Conservation (phyloP, 2,888 invertebrate species). For the Hartigia nigra region DNA sequence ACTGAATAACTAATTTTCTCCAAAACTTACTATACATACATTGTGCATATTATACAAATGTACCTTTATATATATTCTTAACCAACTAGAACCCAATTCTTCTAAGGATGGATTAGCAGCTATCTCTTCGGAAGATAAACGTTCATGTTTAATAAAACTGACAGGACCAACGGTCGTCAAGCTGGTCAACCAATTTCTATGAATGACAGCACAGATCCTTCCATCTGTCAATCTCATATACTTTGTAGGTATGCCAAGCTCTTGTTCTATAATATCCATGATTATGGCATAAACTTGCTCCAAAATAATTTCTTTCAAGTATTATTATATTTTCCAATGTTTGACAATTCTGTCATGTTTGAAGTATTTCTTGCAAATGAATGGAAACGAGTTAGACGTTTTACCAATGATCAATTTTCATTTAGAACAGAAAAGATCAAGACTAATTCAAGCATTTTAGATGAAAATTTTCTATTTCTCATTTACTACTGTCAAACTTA, state of each 20-base stretch:
- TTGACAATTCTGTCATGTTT: not conserved
- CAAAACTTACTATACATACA: not conserved
- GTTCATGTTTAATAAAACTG: constrained; percentile 65
- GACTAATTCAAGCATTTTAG: not conserved
- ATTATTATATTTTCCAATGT: not conserved
- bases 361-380: not conserved
- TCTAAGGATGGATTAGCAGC: constrained; percentile 68
- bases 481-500: not conserved
- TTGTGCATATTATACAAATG: constrained; percentile 5
- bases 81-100: constrained; percentile 65
- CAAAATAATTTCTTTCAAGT: not conserved
- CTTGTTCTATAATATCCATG: constrained; percentile 78
- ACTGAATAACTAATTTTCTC: not conserved
- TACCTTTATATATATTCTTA: constrained; percentile 65
- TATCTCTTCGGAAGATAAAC: constrained; percentile 66
- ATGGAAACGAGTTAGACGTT: not conserved
- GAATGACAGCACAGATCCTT: constrained; percentile 61
- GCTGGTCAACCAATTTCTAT: constrained; percentile 65
- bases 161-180: constrained; percentile 59
- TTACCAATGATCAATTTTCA: not conserved
- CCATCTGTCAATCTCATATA: constrained; percentile 55
- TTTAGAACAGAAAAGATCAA: not conserved
- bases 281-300: constrained; percentile 3
- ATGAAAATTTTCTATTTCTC: not conserved
- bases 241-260: constrained; percentile 78